Base-by-base conservation (phyloP, 1,140 invertebrate genomes). In the Aphaenogaster floridana region DNA sequence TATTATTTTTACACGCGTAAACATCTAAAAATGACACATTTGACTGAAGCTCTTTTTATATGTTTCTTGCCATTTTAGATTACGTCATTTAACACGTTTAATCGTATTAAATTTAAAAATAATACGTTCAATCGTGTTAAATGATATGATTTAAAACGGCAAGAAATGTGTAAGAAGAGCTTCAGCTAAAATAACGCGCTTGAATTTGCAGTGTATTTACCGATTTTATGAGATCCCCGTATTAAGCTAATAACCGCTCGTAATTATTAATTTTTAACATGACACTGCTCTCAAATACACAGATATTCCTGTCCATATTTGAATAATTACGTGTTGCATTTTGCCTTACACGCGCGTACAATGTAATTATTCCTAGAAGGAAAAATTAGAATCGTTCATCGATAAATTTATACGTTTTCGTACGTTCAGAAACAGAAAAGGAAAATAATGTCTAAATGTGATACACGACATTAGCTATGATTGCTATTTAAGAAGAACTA, bases 211-310 rank as follows among this genome's bases (percentile, higher is more conserved):
- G 21, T 21, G 21, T 76, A 68, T 84, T 63, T 84, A 84, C 45
- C 45, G n/a, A 74, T 28, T 84, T 76, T 48, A 61, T 17, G 69
- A 9, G 42, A 48, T 68, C 15, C 7, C n/a, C n/a, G 7, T 39
- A 45, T 76, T 63, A 63, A 48, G 28, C 21, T 63, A 39, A 84
- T 39, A 13, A 61, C 45, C 28, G 15, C 21, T 34, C 28, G 52
- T 83, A 71, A 81, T 81, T 59, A 83, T 17, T 48, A 48, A 48
- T 50, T 74, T 61, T 83, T 61, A 59, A 48, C 39, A 45, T 9
- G 11, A 1, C 34, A 57, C 5, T 54, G 6, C 42, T 1, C 9
- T 59, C 50, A 39, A 52, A 54, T 69, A 57, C 8, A 54, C 2
- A 6, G 13, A 34, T 45, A 83, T 74, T n/a, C 68, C 34, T 69